Conservation (phyloP, 1,140 invertebrate species). For the Drosophila sproati region DNA sequence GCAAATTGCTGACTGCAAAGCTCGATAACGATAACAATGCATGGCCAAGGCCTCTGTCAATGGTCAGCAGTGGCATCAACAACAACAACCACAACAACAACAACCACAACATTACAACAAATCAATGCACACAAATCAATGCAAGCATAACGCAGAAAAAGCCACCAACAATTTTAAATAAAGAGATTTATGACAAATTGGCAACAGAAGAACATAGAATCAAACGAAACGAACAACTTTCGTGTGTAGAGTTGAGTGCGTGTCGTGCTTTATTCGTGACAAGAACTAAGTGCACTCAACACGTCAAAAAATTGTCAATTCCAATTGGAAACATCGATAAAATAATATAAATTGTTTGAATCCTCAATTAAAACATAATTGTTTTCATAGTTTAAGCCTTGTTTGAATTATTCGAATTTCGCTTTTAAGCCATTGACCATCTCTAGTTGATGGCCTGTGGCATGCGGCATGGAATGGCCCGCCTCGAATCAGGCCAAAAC, state of each 20-base stretch:
- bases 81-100: background rate
- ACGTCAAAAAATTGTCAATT: too few relatives aligned
- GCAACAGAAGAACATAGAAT: conserved; percentile 33
- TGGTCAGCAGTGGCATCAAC: conserved; percentile 26
- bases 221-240: background rate
- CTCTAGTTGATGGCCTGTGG: conserved; percentile 1
- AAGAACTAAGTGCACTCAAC: background rate
- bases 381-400: too few relatives aligned
- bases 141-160: conserved; percentile 35
- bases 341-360: too few relatives aligned
- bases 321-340: too few relatives aligned
- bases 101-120: conserved; percentile 42
- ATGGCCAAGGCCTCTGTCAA: conserved; percentile 26
- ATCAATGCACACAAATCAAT: conserved; percentile 57
- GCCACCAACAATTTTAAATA: conserved; percentile 75
- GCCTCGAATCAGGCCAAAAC: conserved; percentile 21
- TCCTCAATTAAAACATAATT: too few relatives aligned
- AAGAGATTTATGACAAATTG: conserved; percentile 83
- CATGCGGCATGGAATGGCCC: background rate
- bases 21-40: conserved; percentile 52
- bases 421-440: background rate
- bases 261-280: background rate
- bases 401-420: too few relatives aligned
- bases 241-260: background rate
- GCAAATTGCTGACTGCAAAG: conserved; percentile 54